These are phyloP conservation scores for Acinonyx jubatus DNA, from an alignment of 2,113 vertebrate species.

Conservation along the genomic window DNA sequence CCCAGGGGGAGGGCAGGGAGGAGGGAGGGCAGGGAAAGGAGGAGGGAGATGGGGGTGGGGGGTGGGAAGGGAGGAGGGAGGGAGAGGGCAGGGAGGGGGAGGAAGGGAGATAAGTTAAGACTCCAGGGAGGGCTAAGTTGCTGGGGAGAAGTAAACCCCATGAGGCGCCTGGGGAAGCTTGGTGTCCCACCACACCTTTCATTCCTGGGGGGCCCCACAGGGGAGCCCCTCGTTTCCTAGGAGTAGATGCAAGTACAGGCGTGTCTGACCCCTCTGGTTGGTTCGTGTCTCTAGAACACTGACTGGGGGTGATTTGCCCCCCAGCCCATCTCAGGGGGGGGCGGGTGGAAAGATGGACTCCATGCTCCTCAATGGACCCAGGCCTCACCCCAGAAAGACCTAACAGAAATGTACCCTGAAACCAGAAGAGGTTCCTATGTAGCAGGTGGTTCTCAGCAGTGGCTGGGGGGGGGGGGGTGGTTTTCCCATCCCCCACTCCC, in stretches of 20 bases:
- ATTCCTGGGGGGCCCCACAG: not conserved
- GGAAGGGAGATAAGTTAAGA: not conserved
- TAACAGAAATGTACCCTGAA: not conserved
- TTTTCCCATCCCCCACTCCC: not conserved
- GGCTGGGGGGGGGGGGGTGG: no score
- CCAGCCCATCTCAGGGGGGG: fast-evolving
- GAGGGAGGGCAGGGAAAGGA: no score
- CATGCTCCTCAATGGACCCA: not conserved
- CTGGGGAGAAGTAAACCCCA: not conserved
- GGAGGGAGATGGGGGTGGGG: no score
- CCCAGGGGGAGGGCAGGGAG: no score
- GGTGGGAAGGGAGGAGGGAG: no score
- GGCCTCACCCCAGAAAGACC: not conserved
- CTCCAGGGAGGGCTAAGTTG: not conserved
- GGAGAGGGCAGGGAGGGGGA: not conserved
- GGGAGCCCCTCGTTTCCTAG: not conserved
- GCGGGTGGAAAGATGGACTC: not conserved
- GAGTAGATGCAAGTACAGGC: not conserved
- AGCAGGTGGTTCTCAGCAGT: fast-evolving
- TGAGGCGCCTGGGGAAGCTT: not conserved
- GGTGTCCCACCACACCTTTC: not conserved
- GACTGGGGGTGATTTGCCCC: not conserved
- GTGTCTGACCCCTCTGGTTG: not conserved
- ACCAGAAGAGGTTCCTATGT: not conserved
- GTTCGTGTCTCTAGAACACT: not conserved